Evolutionary conservation across 2,888 invertebrate species (phyloP).

Genomic region (Drosophila hawaiiensis): DNA sequence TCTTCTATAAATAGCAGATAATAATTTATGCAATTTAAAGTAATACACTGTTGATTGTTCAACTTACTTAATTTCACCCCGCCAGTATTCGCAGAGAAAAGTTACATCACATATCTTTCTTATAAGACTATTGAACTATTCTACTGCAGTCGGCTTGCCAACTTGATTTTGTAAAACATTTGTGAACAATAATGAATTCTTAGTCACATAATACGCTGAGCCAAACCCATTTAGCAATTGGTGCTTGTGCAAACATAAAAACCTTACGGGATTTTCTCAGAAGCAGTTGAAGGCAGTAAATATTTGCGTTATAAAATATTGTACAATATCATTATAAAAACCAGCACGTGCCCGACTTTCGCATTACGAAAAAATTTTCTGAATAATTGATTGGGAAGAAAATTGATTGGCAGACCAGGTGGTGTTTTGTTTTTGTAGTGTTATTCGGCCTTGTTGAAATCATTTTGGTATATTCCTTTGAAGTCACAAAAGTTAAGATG

Average conservation of each 20-base stretch:
- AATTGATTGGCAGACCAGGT: neutral
- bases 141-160: neutral
- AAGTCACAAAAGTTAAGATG: conserved; percentile 14
- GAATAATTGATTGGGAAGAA: conserved; percentile 7
- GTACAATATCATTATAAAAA: neutral
- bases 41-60: neutral
- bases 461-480: conserved; percentile 3
- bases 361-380: neutral
- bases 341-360: neutral
- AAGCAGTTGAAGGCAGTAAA: neutral
- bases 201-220: neutral
- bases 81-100: neutral
- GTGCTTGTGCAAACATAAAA: neutral
- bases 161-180: neutral
- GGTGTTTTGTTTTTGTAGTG: neutral
- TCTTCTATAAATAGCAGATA: conserved; percentile 29
- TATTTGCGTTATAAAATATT: conserved; percentile 8
- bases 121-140: neutral
- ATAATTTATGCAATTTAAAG: conserved; percentile 10
- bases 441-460: neutral
- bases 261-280: neutral
- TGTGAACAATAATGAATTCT: neutral
- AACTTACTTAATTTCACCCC: neutral
- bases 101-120: neutral
- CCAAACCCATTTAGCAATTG: neutral